Percentiles rank a stretch among this genome's conserved stretches.
Evolutionary conservation across 2,113 vertebrate species (phyloP).

Genomic region (Andinoacara biseriatus): DNA sequence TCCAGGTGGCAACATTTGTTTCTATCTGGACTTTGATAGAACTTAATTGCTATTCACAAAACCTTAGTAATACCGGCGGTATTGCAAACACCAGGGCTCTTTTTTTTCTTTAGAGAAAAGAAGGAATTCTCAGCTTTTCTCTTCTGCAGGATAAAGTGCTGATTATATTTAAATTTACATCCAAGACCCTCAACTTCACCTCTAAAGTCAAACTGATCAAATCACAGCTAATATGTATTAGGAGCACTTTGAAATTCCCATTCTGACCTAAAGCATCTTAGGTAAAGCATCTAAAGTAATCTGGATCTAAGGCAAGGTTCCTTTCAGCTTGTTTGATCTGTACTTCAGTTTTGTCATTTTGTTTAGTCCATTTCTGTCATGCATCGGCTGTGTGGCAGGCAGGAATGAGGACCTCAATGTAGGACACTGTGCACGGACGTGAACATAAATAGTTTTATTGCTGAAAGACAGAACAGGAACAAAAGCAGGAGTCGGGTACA

Average conservation of each 20-base stretch:
- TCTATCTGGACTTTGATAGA: neutral
- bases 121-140: neutral
- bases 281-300: neutral
- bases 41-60: neutral
- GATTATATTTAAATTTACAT: neutral
- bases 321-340: neutral
- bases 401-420: too few relatives aligned
- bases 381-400: too few relatives aligned
- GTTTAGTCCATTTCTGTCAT: too few relatives aligned
- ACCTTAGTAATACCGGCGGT: rapidly evolving
- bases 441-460: too few relatives aligned
- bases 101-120: neutral
- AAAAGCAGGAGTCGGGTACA: too few relatives aligned
- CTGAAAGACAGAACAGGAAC: too few relatives aligned
- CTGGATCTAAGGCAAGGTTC: neutral
- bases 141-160: neutral
- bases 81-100: neutral
- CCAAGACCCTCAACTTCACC: neutral
- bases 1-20: neutral
- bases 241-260: neutral
- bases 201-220: neutral
- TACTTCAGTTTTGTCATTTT: neutral
- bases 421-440: too few relatives aligned
- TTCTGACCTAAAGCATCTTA: neutral
- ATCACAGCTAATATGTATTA: neutral